phyloP scores from a whole-genome alignment of 2,113 vertebrate genomes.

The Ictidomys tridecemlineatus region DNA sequence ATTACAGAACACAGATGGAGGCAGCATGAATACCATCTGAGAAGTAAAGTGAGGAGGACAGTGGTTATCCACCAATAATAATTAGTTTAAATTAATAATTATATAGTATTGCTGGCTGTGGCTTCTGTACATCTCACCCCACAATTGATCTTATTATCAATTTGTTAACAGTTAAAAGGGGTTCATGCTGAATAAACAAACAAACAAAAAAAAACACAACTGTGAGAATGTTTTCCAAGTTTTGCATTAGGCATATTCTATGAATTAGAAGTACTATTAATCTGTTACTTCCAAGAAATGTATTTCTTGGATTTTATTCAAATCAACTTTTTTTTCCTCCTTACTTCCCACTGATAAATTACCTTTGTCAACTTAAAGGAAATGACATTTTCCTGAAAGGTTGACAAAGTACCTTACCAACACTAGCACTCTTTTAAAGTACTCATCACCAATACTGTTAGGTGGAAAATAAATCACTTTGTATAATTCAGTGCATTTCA shows the following conservation, averaged over 20 bases:
- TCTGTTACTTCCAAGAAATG: constrained; percentile 9
- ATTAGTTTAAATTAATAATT: neutral
- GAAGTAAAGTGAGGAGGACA: neutral
- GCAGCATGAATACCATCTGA: neutral
- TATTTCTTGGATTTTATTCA: constrained; percentile 58
- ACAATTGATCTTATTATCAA: neutral
- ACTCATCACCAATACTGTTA: constrained; percentile 48
- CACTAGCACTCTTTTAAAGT: constrained; percentile 26
- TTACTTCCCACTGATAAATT: constrained; percentile 59
- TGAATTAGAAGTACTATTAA: constrained; percentile 51
- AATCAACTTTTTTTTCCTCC: neutral
- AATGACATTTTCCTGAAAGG: constrained; percentile 68
- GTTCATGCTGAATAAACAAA: neutral
- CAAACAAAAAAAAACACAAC: neutral
- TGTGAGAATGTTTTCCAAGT: neutral
- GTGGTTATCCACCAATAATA: neutral
- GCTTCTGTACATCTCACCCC: neutral
- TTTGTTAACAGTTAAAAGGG: neutral
- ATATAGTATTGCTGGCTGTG: neutral
- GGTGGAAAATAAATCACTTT: constrained; percentile 63
- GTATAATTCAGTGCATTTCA: constrained; percentile 49
- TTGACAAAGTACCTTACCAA: constrained; percentile 57
- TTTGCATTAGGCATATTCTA: neutral
- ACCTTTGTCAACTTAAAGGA: constrained; percentile 45
- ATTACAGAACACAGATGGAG: neutral